phyloP scores from a whole-genome alignment of 2,113 vertebrate species.

The Hydrochoerus hydrochaeris region DNA sequence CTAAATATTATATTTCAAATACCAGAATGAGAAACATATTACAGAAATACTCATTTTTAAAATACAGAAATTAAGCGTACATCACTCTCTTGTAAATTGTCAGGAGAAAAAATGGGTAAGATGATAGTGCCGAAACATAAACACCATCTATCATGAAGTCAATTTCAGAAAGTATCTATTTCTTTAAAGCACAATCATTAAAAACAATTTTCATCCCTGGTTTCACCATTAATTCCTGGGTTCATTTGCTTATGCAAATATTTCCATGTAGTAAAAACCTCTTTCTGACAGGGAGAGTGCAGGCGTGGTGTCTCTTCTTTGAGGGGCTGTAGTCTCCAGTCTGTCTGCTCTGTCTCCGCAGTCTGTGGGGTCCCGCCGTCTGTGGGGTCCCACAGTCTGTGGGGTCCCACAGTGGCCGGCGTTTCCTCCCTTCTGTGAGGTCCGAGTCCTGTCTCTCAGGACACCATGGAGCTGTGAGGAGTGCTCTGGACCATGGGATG shows the following conservation, averaged over 20 bases:
- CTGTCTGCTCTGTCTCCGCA: not conserved
- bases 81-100: not conserved
- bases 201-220: not conserved
- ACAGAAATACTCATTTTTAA: not conserved
- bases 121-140: not conserved
- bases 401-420: rapidly evolving
- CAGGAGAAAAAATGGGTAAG: not conserved
- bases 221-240: not conserved
- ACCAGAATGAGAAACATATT: not conserved
- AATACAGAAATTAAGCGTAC: not conserved
- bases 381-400: not conserved
- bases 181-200: not conserved
- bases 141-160: not conserved
- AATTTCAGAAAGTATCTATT: not conserved
- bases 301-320: too few species aligned
- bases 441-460: not conserved
- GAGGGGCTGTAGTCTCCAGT: rapidly evolving
- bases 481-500: rapidly evolving
- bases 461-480: not conserved
- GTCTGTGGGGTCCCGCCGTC: rapidly evolving
- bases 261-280: not conserved
- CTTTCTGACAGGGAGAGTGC: not conserved
- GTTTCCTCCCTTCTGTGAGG: too few species aligned
- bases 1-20: not conserved
- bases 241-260: not conserved